These are phyloP conservation scores for Phymanthus crucifer DNA, from an alignment of 92 coral and sea anemone species.

Conservation along the genomic window DNA sequence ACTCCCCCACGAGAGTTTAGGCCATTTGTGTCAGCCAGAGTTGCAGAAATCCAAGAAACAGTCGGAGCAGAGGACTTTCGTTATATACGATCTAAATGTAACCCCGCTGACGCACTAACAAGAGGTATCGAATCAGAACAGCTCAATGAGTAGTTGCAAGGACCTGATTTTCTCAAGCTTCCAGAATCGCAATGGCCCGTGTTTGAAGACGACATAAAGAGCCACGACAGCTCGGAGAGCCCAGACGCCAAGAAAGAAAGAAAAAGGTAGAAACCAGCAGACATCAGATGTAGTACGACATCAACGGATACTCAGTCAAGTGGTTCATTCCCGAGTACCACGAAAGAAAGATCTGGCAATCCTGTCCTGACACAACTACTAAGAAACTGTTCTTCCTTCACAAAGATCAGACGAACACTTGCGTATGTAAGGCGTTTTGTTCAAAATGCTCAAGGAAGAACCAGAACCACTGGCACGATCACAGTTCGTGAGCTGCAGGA, in stretches of 20 bases:
- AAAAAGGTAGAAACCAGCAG: too few relatives aligned
- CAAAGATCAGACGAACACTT: not conserved
- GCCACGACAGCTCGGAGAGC: too few relatives aligned
- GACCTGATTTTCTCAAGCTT: not conserved
- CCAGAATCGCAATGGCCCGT: too few relatives aligned
- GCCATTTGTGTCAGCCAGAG: not conserved
- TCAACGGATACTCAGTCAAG: too few relatives aligned
- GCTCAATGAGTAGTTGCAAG: not conserved
- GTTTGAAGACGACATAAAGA: too few relatives aligned
- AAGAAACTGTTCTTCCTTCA: not conserved
- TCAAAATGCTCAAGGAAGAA: not conserved
- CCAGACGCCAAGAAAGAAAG: too few relatives aligned
- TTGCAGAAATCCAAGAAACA: not conserved
- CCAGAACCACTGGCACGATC: conserved; percentile 22
- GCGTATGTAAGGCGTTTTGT: not conserved
- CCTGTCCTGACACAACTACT: not conserved
- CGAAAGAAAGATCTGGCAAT: not conserved
- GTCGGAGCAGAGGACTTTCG: not conserved
- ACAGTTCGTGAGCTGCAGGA: conserved; percentile 29
- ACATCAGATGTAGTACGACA: too few relatives aligned
- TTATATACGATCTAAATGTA: not conserved
- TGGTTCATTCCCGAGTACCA: too few relatives aligned
- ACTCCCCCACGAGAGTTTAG: not conserved
- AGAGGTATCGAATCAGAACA: not conserved
- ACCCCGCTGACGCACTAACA: not conserved